These are phyloP conservation scores for Drosophila truncata DNA, from an alignment of 1,140 invertebrate genomes.

Conservation along the genomic window DNA sequence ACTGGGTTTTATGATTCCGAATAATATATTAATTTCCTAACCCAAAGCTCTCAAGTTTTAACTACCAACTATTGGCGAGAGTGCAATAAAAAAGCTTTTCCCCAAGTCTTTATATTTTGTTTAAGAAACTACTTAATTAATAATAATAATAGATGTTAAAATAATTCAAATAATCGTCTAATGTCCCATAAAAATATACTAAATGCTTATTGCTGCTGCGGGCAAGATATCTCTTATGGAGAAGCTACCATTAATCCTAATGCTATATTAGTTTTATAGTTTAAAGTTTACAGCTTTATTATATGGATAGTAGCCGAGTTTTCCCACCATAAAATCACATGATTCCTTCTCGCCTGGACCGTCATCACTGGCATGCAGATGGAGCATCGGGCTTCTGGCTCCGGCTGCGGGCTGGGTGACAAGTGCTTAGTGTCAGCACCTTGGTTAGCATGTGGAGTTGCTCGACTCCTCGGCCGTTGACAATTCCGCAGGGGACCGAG, in stretches of 20 bases:
- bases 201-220: not conserved
- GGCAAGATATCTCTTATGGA: not conserved
- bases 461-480: conserved; percentile 49
- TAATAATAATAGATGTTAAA: not conserved
- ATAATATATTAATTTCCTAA: not conserved
- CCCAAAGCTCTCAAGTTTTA: not conserved
- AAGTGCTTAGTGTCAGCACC: conserved; percentile 83
- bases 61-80: not conserved
- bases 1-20: conserved; percentile 5
- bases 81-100: not conserved
- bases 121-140: not conserved
- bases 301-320: not conserved
- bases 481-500: conserved; percentile 56
- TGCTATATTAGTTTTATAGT: not conserved
- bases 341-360: not conserved
- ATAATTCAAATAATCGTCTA: not conserved
- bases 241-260: not conserved
- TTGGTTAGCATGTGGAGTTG: conserved; percentile 73
- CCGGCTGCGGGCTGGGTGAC: conserved; percentile 65
- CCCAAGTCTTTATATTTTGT: not conserved
- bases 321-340: conserved; percentile 15
- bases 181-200: not conserved
- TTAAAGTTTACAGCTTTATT: conserved; percentile 1
- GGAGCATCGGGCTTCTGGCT: conserved; percentile 31
- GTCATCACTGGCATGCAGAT: conserved; percentile 38